A percentile compares a stretch with the other conserved stretches of the same genome.
phyloP scores from a whole-genome alignment of 2,888 invertebrate species.

The Rhingia campestris region DNA sequence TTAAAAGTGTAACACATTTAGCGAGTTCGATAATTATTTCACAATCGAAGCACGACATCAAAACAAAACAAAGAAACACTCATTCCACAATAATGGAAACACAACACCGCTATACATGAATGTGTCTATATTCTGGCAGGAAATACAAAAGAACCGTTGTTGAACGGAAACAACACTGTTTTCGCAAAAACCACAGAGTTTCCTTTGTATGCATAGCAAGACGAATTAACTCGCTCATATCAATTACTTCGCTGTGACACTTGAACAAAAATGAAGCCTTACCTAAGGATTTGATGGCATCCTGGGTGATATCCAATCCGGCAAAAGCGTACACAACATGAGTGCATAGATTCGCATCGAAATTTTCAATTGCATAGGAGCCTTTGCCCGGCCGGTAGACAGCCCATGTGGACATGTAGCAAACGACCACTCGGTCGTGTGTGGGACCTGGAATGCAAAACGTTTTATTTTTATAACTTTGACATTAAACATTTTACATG shows the following conservation, averaged over 20 bases:
- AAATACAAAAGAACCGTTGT: constrained; percentile 25
- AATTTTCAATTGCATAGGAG: constrained; percentile 86
- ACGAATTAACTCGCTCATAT: constrained; percentile 36
- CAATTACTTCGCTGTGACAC: constrained; percentile 23
- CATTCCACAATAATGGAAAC: constrained; percentile 23
- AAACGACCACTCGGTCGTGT: constrained; percentile 90
- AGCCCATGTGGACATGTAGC: constrained; percentile 92
- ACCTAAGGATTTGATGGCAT: constrained; percentile 89
- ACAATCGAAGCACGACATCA: background rate
- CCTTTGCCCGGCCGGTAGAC: constrained; percentile 88
- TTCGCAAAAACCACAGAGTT: constrained; percentile 51
- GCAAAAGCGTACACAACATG: constrained; percentile 92
- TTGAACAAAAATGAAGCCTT: constrained; percentile 76
- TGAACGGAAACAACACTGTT: too few relatives aligned
- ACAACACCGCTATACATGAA: constrained; percentile 40
- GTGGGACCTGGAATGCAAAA: constrained; percentile 84
- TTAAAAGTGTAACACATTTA: constrained; percentile 30
- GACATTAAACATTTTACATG: background rate
- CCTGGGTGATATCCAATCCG: constrained; percentile 87
- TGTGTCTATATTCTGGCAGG: constrained; percentile 23
- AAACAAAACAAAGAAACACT: constrained; percentile 3
- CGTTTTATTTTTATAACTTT: constrained; percentile 25
- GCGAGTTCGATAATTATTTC: constrained; percentile 27
- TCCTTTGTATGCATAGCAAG: background rate
- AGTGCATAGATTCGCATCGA: constrained; percentile 90